Evolutionary conservation across 2,888 invertebrate genomes (phyloP), one percentile per base, ranked within the genome.

Genomic region (Nasonia oneida): DNA sequence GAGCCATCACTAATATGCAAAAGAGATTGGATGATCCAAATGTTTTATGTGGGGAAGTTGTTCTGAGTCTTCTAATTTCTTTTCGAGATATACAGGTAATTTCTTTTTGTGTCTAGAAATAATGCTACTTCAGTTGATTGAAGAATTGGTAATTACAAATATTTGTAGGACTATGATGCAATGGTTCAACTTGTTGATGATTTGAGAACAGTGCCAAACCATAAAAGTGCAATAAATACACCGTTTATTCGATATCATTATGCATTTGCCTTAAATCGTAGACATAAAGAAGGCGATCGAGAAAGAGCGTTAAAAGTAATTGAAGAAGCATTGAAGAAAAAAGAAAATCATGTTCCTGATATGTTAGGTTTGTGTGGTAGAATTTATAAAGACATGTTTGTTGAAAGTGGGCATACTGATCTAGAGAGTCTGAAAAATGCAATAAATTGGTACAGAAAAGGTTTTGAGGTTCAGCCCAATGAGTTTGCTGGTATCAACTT

Each of bases 401-500:
- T 99, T 15, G 99, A 99, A 94, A 98, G 99, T 71, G 96, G 97
- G 89, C 98, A 99, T 93, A 95, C 95, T 3, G 99, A 99, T 92
- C 95, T 96, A 89, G 97, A 97, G 76, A 98, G 98, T 92, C 95
- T 99, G 89, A 96, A 97, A 81, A 96, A 97, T 94, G 99, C 99
- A 80, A 99, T 99, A 90, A 96, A 97, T 93, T 99, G 99, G 99
- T 99, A 99, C 93, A 95, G 98, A 90, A 98, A 98, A 94, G 99
- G 98, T 77, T 99, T 99, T 93, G 98, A 99, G 94, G 97, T 99
- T 75, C 99, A 99, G 93, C 99, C 99, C 0, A 98, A 99, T 93
- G 99, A 99, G 94, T 99, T 99, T 94, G 99, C 99, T 42, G 99
- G 99, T 83, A 99, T 99, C 88, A 99, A 99, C 95, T 95, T 99